phyloP scores from a whole-genome alignment of 2,113 vertebrate genomes.

The Cepphus grylle region DNA sequence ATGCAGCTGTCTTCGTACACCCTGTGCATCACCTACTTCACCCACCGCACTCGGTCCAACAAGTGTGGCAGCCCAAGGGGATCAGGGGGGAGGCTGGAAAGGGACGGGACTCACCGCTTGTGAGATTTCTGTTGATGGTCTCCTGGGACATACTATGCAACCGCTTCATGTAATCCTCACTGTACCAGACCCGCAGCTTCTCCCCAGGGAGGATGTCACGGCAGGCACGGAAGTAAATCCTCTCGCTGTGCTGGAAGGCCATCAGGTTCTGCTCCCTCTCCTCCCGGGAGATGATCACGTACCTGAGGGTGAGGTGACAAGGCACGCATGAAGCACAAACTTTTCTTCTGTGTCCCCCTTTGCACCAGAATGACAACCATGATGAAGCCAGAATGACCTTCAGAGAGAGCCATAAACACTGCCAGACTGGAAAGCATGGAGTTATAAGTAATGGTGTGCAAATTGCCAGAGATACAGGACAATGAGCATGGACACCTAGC shows the following conservation, averaged over 20 bases:
- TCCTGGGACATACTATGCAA: slow-evolving; percentile 88
- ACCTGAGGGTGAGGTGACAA: slow-evolving; percentile 73
- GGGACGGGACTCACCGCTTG: slow-evolving; percentile 77
- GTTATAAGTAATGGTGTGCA: background rate
- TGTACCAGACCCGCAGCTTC: slow-evolving; percentile 92
- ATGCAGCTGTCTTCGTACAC: background rate
- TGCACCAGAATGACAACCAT: background rate
- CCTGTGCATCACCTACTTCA: background rate
- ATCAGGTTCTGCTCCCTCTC: slow-evolving; percentile 89
- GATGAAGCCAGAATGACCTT: slow-evolving; percentile 23
- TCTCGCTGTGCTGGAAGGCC: slow-evolving; percentile 87
- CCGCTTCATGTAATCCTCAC: slow-evolving; percentile 87
- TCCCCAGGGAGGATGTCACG: slow-evolving; percentile 83
- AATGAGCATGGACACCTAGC: background rate
- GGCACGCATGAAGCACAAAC: background rate
- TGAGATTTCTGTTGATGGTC: slow-evolving; percentile 83
- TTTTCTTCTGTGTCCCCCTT: background rate
- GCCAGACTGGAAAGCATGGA: slow-evolving; percentile 19
- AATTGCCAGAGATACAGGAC: background rate
- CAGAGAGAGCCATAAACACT: background rate
- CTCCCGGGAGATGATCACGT: slow-evolving; percentile 86
- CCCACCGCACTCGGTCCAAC: background rate
- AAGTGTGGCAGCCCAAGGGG: background rate
- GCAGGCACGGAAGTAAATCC: slow-evolving; percentile 89
- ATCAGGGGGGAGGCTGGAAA: background rate